Conservation (phyloP, 2,888 invertebrate genomes). For the Eutolmus rufibarbis region DNA sequence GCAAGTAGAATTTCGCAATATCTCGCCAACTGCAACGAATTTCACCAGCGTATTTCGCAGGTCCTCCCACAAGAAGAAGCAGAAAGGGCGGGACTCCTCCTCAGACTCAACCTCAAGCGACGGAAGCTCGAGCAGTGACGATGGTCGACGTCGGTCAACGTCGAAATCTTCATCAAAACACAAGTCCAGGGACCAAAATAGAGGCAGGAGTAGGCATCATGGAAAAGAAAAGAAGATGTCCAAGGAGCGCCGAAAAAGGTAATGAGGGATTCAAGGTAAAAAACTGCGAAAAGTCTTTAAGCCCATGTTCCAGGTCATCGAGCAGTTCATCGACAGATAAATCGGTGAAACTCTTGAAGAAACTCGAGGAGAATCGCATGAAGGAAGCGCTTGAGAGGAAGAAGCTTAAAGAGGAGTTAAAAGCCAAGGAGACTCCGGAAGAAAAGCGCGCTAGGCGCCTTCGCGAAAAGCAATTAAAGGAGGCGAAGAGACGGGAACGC, state of each 20-base stretch:
- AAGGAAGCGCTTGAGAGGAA: slow-evolving; percentile 71
- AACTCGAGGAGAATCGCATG: slow-evolving; percentile 75
- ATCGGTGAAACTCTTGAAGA: slow-evolving; percentile 73
- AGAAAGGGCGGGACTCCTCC: not conserved
- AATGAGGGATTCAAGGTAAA: not conserved
- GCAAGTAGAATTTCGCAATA: slow-evolving; percentile 20
- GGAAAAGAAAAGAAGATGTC: not conserved
- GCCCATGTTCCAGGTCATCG: not conserved
- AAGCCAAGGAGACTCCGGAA: slow-evolving; percentile 93
- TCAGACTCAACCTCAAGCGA: slow-evolving; percentile 8
- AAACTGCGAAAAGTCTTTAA: not conserved
- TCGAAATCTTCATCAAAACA: not conserved
- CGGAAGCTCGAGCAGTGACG: not conserved
- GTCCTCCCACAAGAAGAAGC: slow-evolving; percentile 22
- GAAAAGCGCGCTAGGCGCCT: slow-evolving; percentile 87
- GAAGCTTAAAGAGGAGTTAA: slow-evolving; percentile 76
- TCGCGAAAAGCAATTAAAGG: slow-evolving; percentile 90
- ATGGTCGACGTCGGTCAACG: not conserved
- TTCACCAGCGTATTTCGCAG: not conserved
- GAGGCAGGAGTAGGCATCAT: not conserved
- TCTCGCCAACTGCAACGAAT: not conserved
- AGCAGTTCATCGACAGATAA: slow-evolving; percentile 49
- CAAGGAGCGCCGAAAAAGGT: slow-evolving; percentile 9
- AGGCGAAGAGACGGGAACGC: slow-evolving; percentile 82
- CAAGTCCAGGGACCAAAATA: not conserved